Evolutionary conservation across 2,113 vertebrate genomes (phyloP).

Genomic region (Anolis sagrei): DNA sequence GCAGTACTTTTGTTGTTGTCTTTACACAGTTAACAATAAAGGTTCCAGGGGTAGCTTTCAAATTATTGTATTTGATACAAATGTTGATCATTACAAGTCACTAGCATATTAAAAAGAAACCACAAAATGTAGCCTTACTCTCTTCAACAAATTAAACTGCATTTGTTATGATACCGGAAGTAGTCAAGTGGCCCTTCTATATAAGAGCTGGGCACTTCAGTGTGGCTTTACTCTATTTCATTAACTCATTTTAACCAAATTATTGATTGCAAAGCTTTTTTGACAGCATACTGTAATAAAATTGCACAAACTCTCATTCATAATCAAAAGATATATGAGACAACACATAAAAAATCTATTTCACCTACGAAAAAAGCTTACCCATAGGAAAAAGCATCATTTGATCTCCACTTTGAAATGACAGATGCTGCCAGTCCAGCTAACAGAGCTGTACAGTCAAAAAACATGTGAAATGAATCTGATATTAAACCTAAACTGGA

Average conservation of each 20-base stretch:
- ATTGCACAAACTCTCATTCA: background rate
- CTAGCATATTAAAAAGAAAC: background rate
- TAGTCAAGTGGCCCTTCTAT: background rate
- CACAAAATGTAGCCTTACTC: background rate
- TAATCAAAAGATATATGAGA: background rate
- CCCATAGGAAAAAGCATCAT: conserved; percentile 98
- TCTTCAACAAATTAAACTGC: background rate
- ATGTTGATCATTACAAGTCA: background rate
- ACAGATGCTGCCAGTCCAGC: conserved; percentile 97
- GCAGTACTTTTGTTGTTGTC: background rate
- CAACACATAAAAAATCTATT: background rate
- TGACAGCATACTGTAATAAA: background rate
- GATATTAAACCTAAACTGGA: conserved; percentile 97
- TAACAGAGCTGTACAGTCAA: conserved; percentile 96
- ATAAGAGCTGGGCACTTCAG: background rate
- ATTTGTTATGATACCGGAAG: background rate
- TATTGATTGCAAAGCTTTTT: background rate
- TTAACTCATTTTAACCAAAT: background rate
- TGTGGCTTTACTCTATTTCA: background rate
- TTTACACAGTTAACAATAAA: background rate
- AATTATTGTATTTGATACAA: too few relatives aligned
- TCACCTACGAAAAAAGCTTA: conserved; percentile 73
- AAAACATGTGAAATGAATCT: conserved; percentile 99
- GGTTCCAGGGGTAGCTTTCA: background rate
- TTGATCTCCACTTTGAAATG: conserved; percentile 96